A percentile compares a stretch with the other conserved stretches of the same genome.
phyloP scores from a whole-genome alignment of 1,140 invertebrate species.

The Anadara kagoshimensis region DNA sequence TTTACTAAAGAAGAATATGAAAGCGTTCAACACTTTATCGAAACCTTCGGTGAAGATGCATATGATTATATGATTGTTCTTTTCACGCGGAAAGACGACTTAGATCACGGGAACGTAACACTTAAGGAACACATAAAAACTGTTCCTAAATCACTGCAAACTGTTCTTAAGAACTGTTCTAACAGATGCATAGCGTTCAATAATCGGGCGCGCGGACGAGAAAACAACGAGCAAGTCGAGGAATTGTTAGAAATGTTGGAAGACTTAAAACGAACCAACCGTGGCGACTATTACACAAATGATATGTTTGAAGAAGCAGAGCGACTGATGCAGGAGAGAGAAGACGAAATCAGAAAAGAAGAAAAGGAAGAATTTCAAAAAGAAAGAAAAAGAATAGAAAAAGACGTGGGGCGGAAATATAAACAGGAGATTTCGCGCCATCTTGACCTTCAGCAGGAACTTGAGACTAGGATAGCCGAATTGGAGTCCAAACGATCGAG shows the following conservation, averaged over 20 bases:
- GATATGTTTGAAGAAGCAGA: constrained; percentile 27
- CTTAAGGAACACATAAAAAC: constrained; percentile 1
- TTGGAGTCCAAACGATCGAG: no score
- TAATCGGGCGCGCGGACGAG: background rate
- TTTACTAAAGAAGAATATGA: constrained; percentile 33
- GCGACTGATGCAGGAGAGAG: constrained; percentile 1
- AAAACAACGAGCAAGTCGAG: constrained; percentile 15
- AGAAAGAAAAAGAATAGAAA: constrained; percentile 26
- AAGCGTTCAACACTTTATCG: constrained; percentile 11
- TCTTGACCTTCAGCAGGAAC: no score
- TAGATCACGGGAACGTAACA: constrained; percentile 4
- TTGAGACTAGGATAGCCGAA: no score
- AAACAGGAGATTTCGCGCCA: constrained; percentile 78
- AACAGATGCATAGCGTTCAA: constrained; percentile 13
- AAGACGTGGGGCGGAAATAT: constrained; percentile 67
- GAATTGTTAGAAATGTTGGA: constrained; percentile 13
- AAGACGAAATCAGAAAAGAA: constrained; percentile 20
- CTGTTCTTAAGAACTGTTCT: background rate
- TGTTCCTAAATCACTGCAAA: constrained; percentile 2
- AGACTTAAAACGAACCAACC: background rate
- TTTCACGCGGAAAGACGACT: constrained; percentile 30
- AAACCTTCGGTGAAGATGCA: constrained; percentile 16
- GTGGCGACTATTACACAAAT: constrained; percentile 24
- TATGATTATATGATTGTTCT: constrained; percentile 20
- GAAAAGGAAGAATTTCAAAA: constrained; percentile 20